These are phyloP conservation scores for Dinothrombium tinctorium DNA, from an alignment of 1,140 invertebrate species.

Conservation along the genomic window DNA sequence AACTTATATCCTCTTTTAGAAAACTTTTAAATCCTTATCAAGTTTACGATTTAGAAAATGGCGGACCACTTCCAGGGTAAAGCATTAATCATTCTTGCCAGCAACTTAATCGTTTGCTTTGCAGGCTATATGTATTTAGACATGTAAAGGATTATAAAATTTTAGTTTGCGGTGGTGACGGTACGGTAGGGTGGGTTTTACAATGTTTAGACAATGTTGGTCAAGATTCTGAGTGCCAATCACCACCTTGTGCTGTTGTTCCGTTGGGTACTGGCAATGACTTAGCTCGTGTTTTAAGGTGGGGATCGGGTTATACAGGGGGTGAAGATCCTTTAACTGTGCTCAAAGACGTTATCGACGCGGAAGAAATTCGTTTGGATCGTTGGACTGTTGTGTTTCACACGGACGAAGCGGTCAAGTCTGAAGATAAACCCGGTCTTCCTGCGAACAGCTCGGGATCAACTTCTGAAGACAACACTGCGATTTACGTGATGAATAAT, in stretches of 20 bases:
- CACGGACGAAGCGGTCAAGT: conserved; percentile 31
- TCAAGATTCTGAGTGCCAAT: conserved; percentile 92
- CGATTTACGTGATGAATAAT: conserved; percentile 99
- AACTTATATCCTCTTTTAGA: conserved; percentile 91
- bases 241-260: conserved; percentile 91
- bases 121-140: conserved; percentile 86
- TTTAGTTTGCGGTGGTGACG: conserved; percentile 93
- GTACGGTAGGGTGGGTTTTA: conserved; percentile 95
- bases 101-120: conserved; percentile 13
- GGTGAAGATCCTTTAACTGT: conserved; percentile 87
- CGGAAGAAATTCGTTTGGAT: conserved; percentile 91
- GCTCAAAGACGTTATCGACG: conserved; percentile 90
- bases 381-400: conserved; percentile 92
- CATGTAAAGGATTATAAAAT: conserved; percentile 96
- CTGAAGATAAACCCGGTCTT: conserved; percentile 26
- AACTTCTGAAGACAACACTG: conserved; percentile 92
- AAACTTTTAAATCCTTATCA: conserved; percentile 98
- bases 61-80: conserved; percentile 89
- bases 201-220: conserved; percentile 96
- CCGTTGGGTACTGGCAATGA: conserved; percentile 95
- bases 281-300: conserved; percentile 77
- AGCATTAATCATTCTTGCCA: conserved; percentile 15
- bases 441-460: conserved; percentile 35
- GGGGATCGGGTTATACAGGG: conserved; percentile 91
- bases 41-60: conserved; percentile 97